Conservation (phyloP, 2,113 vertebrate genomes). For the Pyrgilauda ruficollis region DNA sequence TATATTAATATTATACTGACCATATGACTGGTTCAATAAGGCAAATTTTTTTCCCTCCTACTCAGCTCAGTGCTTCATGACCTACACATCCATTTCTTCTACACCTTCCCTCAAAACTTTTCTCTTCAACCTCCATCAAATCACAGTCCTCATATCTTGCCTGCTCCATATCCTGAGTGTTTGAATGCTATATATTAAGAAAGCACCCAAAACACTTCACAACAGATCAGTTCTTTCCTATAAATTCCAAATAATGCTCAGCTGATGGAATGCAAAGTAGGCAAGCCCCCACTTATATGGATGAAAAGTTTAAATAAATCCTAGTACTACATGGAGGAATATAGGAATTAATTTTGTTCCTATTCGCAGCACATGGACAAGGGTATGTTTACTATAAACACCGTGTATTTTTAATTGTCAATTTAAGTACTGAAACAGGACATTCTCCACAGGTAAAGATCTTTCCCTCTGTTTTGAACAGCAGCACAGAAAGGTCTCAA, state of each 20-base stretch:
- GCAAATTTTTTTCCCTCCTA: background rate
- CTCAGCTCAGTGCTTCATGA: background rate
- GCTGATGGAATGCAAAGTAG: background rate
- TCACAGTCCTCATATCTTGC: background rate
- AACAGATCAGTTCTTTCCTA: background rate
- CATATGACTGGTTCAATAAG: background rate
- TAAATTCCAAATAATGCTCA: background rate
- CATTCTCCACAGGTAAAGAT: background rate
- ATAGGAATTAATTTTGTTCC: background rate
- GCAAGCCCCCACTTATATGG: rapidly evolving
- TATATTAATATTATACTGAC: background rate
- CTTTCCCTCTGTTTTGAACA: background rate
- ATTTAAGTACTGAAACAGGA: background rate
- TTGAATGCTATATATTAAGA: background rate
- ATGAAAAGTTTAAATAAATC: background rate
- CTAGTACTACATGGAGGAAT: background rate
- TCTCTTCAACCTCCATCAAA: background rate
- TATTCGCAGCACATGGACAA: background rate
- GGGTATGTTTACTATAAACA: background rate
- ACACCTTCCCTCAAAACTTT: background rate
- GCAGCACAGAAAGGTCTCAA: background rate
- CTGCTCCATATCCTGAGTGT: background rate
- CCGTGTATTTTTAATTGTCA: background rate
- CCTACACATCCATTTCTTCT: background rate
- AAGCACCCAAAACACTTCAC: background rate